Evolutionary conservation across 2,113 vertebrate genomes (phyloP).

Genomic region (Cettia cetti): DNA sequence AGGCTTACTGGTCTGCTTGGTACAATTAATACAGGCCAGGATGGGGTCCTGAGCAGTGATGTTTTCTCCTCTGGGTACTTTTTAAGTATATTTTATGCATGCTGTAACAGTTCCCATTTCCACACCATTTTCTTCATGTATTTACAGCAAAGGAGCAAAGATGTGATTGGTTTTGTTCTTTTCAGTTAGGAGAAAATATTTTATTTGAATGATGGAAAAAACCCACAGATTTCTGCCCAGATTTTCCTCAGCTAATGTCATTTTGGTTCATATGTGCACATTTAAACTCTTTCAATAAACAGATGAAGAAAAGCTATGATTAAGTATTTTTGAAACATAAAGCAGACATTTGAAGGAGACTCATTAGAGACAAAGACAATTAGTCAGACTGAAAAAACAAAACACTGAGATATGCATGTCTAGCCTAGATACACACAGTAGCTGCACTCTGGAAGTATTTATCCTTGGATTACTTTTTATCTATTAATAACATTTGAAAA

Average conservation of each 20-base stretch:
- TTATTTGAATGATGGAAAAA: not conserved
- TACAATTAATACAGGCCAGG: not conserved
- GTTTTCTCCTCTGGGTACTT: not conserved
- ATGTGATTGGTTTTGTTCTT: not conserved
- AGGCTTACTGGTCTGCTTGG: not conserved
- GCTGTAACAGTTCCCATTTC: not conserved
- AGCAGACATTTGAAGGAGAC: conserved; percentile 43
- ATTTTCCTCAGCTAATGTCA: not conserved
- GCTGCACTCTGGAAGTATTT: conserved; percentile 62
- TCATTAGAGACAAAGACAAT: conserved; percentile 70
- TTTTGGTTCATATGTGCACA: not conserved
- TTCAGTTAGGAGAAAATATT: not conserved
- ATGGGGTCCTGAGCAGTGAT: not conserved
- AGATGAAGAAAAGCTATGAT: conserved; percentile 49
- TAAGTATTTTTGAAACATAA: conserved; percentile 62
- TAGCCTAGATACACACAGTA: conserved; percentile 66
- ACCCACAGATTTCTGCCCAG: not conserved
- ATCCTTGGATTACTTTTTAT: conserved; percentile 64
- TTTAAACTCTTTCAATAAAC: conserved; percentile 36
- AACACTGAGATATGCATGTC: conserved; percentile 48
- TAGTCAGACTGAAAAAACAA: conserved; percentile 64
- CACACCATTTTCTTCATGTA: not conserved
- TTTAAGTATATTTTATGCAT: not conserved
- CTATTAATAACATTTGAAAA: conserved; percentile 64
- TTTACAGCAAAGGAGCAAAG: not conserved